Evolutionary conservation across 92 coral and sea anemone genomes (phyloP), one percentile per base, ranked within the genome.

Genomic region (Zoanthus solanderi): DNA sequence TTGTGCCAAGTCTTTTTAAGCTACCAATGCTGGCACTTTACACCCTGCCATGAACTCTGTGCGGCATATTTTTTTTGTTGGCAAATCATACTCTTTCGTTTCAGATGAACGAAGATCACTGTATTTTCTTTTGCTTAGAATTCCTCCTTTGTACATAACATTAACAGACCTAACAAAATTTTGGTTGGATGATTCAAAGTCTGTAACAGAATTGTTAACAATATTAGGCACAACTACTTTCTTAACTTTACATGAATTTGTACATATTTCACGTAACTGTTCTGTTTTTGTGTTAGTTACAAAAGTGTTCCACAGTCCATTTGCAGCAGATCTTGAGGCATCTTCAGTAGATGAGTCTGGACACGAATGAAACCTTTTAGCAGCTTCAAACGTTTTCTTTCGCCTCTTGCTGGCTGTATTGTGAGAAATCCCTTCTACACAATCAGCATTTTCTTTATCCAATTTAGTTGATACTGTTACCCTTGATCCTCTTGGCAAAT

Each of bases 1-100:
- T 83, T 90, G 88, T 90, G 90, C 90, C 72, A 92, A 53, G 72
- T 87, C 91, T 90, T 90, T 90, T 88, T 92, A 87, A 32, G 91
- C 82, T 77, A 87, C 85, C 65, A 87, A 77, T 75, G 89, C 83
- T 18, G 93, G 93, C 67, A 91, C 69, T 71, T 72, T 83, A 79
- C 94, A 88, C 57, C 89, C 78, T 67, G 71, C 78, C 77, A 61
- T 72, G 79, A 90, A 90, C 79, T 81, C 90, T 78, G 90, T 87
- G 81, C 87, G 83, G 18, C 87, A 52, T 82, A 72, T 75, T 81
- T 75, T 90, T 57, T 82, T 82, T 17, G 84, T 82, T 73, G 78
- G 63, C 11, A 75, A 45, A 75, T 87, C 93, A 82, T 81, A 90
- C 3, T 87, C 88, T 77, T 84, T 84, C 53, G 12, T 85, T 79